phyloP scores from a whole-genome alignment of 2,888 invertebrate species.

The Zhuqinia jingwanae region DNA sequence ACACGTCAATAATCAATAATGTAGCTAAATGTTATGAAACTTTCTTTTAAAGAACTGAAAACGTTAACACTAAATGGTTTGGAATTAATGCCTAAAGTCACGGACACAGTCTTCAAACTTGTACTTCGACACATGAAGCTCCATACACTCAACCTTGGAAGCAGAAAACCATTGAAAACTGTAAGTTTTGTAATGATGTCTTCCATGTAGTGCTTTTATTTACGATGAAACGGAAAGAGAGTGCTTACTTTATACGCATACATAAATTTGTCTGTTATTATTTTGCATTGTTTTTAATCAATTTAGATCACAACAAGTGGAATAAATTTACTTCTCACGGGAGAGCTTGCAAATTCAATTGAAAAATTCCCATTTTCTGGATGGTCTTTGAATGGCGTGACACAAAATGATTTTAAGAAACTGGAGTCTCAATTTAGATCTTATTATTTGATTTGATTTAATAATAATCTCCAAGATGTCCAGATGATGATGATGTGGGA shows the following conservation, averaged over 20 bases:
- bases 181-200: neutral
- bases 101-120: neutral
- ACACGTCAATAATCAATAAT: no score
- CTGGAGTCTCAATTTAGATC: no score
- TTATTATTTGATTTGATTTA: no score
- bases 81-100: neutral
- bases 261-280: neutral
- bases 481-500: no score
- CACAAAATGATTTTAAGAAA: neutral
- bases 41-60: neutral
- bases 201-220: no score
- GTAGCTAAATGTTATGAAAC: no score
- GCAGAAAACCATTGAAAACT: neutral
- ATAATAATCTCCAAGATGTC: no score
- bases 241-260: no score
- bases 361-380: conserved; percentile 16
- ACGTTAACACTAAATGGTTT: neutral
- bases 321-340: neutral
- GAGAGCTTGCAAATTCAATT: conserved; percentile 4
- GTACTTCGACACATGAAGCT: neutral
- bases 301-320: conserved; percentile 18
- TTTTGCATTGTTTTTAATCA: neutral
- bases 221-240: no score
- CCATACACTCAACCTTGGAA: neutral
- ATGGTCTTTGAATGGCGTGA: neutral